Conservation (phyloP, 37 sponge, comb jelly and placozoan genomes). For the Petrosia ficiformis region DNA sequence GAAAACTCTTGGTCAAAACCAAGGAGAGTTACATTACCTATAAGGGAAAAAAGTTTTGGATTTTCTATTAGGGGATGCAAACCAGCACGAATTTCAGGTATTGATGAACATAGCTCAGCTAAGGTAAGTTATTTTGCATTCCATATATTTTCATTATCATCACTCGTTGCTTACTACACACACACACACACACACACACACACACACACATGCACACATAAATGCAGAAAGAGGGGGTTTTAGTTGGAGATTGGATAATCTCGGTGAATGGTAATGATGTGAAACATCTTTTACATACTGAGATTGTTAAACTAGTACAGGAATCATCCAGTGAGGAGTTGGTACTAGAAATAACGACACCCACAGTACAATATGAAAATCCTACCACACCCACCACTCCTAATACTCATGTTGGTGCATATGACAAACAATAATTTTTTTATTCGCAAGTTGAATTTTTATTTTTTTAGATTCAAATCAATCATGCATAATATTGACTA, state of each 20-base stretch:
- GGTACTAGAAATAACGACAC: slow-evolving; percentile 36
- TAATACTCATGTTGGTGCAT: too few relatives aligned
- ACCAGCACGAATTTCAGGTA: slow-evolving; percentile 33
- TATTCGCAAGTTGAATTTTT: too few relatives aligned
- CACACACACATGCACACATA: background rate
- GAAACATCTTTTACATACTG: slow-evolving; percentile 24
- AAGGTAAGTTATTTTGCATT: too few relatives aligned
- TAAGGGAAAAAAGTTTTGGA: slow-evolving; percentile 22
- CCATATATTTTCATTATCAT: too few relatives aligned
- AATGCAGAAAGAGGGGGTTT: slow-evolving; percentile 14
- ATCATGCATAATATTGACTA: too few relatives aligned
- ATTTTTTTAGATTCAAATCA: too few relatives aligned
- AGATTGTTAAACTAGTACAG: slow-evolving; percentile 45
- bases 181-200: background rate
- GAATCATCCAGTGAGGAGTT: slow-evolving; percentile 26
- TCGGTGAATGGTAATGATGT: slow-evolving; percentile 30
- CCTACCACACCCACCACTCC: too few relatives aligned
- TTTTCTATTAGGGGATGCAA: slow-evolving; percentile 37
- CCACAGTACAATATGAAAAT: too few relatives aligned
- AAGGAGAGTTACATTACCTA: slow-evolving; percentile 19
- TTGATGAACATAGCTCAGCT: too few relatives aligned
- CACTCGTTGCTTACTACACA: too few relatives aligned
- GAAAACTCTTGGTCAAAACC: slow-evolving; percentile 50
- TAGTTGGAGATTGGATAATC: slow-evolving; percentile 42
- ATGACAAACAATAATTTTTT: too few relatives aligned